Percentiles rank a stretch among this genome's conserved stretches.
phyloP scores from a whole-genome alignment of 2,888 invertebrate genomes.

The Gastracanthus pulcherrimus region DNA sequence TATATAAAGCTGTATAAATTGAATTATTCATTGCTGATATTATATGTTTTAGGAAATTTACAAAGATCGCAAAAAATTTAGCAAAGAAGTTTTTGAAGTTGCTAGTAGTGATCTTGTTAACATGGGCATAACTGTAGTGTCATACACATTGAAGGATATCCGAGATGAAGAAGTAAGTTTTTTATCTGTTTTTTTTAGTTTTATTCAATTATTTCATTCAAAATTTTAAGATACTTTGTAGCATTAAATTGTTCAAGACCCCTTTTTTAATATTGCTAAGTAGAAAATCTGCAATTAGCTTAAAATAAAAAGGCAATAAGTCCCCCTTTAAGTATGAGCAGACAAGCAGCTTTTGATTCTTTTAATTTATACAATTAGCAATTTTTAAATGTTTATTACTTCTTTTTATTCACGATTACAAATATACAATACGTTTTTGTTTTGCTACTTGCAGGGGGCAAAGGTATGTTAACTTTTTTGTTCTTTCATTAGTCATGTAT shows the following conservation, averaged over 20 bases:
- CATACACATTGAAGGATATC: slow-evolving; percentile 96
- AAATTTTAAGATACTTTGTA: slow-evolving; percentile 39
- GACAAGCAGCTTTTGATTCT: slow-evolving; percentile 35
- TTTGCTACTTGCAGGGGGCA: slow-evolving; percentile 80
- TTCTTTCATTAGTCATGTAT: slow-evolving; percentile 62
- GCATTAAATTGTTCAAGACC: slow-evolving; percentile 35
- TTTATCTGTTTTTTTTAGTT: neutral
- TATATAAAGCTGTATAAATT: neutral
- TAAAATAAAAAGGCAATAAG: slow-evolving; percentile 52
- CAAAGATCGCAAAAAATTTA: slow-evolving; percentile 96
- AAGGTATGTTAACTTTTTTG: slow-evolving; percentile 80
- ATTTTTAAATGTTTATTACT: slow-evolving; percentile 38
- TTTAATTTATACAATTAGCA: slow-evolving; percentile 48
- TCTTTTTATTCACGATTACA: slow-evolving; percentile 56
- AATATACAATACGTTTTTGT: slow-evolving; percentile 65
- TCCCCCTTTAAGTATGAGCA: slow-evolving; percentile 55
- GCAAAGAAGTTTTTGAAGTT: slow-evolving; percentile 96
- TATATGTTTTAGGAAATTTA: slow-evolving; percentile 86
- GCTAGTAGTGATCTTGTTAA: slow-evolving; percentile 96
- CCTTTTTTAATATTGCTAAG: slow-evolving; percentile 52
- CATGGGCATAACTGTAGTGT: slow-evolving; percentile 97
- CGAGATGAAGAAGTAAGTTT: slow-evolving; percentile 93
- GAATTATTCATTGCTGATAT: neutral
- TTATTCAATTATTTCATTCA: slow-evolving; percentile 29
- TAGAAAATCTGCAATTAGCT: slow-evolving; percentile 47